A percentile compares a stretch with the other conserved stretches of the same genome.
Conservation (phyloP, 2,888 invertebrate genomes). For the Horisme vitalbata region DNA sequence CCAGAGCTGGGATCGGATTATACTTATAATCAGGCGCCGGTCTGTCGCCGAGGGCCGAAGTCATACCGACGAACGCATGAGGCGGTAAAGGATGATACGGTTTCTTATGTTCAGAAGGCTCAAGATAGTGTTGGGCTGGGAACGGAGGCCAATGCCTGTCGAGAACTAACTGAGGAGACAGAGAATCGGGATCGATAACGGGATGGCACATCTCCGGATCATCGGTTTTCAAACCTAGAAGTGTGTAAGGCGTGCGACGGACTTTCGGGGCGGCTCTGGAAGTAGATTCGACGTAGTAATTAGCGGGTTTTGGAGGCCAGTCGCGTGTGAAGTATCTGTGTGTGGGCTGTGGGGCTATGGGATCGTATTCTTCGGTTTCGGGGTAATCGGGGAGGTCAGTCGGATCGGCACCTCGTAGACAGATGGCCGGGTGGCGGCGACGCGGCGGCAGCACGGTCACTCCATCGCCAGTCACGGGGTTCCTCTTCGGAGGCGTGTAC, state of each 20-base stretch:
- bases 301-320: conserved; percentile 71
- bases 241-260: conserved; percentile 64
- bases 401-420: conserved; percentile 77
- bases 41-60: conserved; percentile 67
- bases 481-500: conserved; percentile 82
- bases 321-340: conserved; percentile 68
- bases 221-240: conserved; percentile 69
- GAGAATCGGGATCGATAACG: conserved; percentile 62
- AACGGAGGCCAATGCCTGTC: conserved; percentile 75
- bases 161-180: conserved; percentile 66
- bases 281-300: conserved; percentile 71
- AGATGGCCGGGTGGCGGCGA: conserved; percentile 73
- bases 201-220: conserved; percentile 60
- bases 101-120: conserved; percentile 60
- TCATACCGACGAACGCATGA: conserved; percentile 73
- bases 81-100: conserved; percentile 67
- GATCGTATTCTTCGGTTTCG: conserved; percentile 50
- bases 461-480: conserved; percentile 85
- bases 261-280: conserved; percentile 52
- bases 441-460: conserved; percentile 79
- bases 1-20: conserved; percentile 65
- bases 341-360: conserved; percentile 64
- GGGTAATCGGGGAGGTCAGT: conserved; percentile 46
- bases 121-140: conserved; percentile 73
- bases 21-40: conserved; percentile 71